phyloP scores from a whole-genome alignment of 2,888 invertebrate species.

The Himalopsyche japonica region DNA sequence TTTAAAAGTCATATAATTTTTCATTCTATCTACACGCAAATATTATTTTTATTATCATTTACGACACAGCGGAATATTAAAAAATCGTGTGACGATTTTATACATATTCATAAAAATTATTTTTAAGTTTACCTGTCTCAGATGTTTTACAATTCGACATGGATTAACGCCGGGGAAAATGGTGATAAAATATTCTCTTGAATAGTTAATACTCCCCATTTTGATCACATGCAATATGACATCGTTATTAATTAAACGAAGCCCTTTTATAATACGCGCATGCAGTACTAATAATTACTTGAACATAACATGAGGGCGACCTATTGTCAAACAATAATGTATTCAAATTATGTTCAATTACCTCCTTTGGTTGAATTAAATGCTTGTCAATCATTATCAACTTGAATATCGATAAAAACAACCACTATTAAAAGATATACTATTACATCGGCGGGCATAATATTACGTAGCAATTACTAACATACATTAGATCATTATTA shows the following conservation, averaged over 20 bases:
- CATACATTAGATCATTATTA: too few relatives aligned
- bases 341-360: conserved; percentile 31
- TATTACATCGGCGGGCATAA: background rate
- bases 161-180: too few relatives aligned
- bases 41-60: too few relatives aligned
- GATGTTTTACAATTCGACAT: too few relatives aligned
- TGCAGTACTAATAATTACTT: background rate
- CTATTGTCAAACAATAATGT: conserved; percentile 20
- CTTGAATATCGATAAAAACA: background rate
- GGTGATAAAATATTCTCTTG: background rate
- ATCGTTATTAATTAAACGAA: background rate
- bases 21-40: too few relatives aligned
- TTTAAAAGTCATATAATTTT: too few relatives aligned
- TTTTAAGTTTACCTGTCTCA: too few relatives aligned
- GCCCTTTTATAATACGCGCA: background rate
- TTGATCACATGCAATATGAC: background rate
- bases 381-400: conserved; percentile 27
- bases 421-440: background rate
- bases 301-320: conserved; percentile 18
- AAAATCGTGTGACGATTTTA: too few relatives aligned
- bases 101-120: too few relatives aligned
- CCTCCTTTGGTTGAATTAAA: conserved; percentile 7
- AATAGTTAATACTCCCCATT: background rate
- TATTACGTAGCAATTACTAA: too few relatives aligned
- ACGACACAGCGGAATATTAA: too few relatives aligned